A percentile compares a stretch with the other conserved stretches of the same genome.
These are phyloP conservation scores for Drosophila fungiperda DNA, from an alignment of 2,888 invertebrate species.

Conservation along the genomic window DNA sequence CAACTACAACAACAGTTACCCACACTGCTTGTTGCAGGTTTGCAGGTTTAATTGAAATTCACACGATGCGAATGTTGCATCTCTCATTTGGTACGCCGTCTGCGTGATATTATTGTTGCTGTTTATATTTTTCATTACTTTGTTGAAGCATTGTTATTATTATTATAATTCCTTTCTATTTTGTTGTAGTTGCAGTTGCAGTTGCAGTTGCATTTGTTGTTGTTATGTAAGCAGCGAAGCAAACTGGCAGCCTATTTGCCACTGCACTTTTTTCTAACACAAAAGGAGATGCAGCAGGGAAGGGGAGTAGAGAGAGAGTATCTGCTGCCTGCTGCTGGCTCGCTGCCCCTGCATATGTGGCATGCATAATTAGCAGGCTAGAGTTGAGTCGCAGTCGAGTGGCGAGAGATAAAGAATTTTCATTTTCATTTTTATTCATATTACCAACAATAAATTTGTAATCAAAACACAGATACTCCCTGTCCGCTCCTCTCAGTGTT, in stretches of 20 bases:
- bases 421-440: constrained; percentile 74
- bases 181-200: constrained; percentile 18
- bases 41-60: constrained; percentile 81
- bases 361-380: constrained; percentile 77
- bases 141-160: constrained; percentile 72
- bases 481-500: not conserved
- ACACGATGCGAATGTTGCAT: constrained; percentile 74
- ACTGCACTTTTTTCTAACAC: constrained; percentile 50
- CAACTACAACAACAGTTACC: constrained; percentile 19
- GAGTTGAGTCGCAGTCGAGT: constrained; percentile 46
- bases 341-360: constrained; percentile 76
- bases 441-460: constrained; percentile 76
- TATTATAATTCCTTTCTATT: constrained; percentile 76
- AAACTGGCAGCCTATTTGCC: constrained; percentile 48
- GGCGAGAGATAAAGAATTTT: constrained; percentile 55
- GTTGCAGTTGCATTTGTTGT: constrained; percentile 39
- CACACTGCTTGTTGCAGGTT: constrained; percentile 22
- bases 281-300: constrained; percentile 1
- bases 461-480: constrained; percentile 58
- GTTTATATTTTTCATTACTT: constrained; percentile 50
- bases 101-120: constrained; percentile 58
- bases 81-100: constrained; percentile 74
- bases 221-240: constrained; percentile 62
- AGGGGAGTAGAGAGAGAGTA: not conserved
- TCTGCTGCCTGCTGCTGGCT: constrained; percentile 14